Percentiles rank a stretch among this genome's conserved stretches.
These are phyloP conservation scores for Podargus strigoides DNA, from an alignment of 2,797 vertebrate species.

Conservation along the genomic window DNA sequence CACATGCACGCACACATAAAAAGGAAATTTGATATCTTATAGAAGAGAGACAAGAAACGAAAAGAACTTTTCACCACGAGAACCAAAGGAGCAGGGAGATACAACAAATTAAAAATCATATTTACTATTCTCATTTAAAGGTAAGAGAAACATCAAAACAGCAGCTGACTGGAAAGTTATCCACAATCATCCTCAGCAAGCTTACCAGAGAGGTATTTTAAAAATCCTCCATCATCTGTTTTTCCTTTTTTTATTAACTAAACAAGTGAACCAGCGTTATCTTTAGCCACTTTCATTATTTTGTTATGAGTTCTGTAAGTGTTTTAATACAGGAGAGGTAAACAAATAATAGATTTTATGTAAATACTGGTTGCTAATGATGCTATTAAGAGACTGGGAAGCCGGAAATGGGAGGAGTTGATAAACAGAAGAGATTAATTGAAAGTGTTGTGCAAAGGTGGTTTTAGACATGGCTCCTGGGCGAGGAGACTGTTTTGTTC, in stretches of 20 bases:
- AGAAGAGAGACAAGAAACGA: neutral
- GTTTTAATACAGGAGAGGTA: neutral
- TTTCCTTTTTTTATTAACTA: neutral
- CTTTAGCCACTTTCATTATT: neutral
- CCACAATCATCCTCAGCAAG: neutral
- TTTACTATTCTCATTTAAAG: neutral
- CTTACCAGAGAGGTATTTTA: neutral
- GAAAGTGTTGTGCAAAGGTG: neutral
- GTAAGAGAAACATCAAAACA: neutral
- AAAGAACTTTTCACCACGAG: neutral
- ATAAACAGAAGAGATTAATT: neutral
- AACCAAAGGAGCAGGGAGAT: neutral
- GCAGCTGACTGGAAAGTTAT: neutral
- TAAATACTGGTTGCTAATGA: conserved; percentile 18
- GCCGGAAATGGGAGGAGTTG: neutral
- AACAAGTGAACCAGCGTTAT: neutral
- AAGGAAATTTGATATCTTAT: neutral
- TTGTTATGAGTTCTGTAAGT: neutral
- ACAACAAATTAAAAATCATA: neutral
- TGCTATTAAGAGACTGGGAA: neutral
- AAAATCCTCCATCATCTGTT: neutral
- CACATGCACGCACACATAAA: neutral
- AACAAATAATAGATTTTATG: conserved; percentile 10
- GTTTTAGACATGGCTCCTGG: neutral
- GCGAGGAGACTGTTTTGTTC: neutral